phyloP scores from a whole-genome alignment of 2,113 vertebrate species.

The Siniperca knerii region DNA sequence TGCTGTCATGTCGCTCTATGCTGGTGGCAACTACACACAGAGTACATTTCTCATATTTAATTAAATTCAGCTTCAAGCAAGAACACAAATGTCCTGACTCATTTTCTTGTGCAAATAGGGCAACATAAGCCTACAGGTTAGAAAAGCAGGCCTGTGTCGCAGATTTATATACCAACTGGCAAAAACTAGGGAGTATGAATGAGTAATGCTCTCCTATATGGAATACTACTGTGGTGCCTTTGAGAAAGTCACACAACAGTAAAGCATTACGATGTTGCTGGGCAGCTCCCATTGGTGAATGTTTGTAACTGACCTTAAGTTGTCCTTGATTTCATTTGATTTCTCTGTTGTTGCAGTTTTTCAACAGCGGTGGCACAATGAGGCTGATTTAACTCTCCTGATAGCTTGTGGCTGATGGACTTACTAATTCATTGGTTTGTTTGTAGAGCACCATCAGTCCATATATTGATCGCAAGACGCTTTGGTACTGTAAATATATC shows the following conservation, averaged over 20 bases:
- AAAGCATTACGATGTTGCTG: conserved; percentile 9
- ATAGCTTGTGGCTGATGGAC: neutral
- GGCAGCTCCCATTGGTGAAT: neutral
- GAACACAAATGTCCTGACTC: conserved; percentile 41
- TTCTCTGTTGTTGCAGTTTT: conserved; percentile 23
- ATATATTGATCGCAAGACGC: conserved; percentile 14
- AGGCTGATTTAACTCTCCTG: neutral
- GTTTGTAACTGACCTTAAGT: conserved; percentile 49
- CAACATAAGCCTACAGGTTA: conserved; percentile 56
- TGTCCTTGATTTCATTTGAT: conserved; percentile 30
- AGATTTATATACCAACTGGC: conserved; percentile 41
- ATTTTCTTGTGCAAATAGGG: conserved; percentile 57
- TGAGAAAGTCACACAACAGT: conserved; percentile 52
- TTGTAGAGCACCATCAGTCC: neutral
- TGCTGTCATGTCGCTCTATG: neutral
- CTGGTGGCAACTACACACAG: conserved; percentile 5
- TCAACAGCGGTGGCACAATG: neutral
- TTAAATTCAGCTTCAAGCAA: conserved; percentile 36
- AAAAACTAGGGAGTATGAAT: conserved; percentile 46
- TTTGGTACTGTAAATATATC: neutral
- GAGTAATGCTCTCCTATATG: conserved; percentile 50
- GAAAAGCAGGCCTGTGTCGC: conserved; percentile 8
- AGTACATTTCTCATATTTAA: conserved; percentile 42
- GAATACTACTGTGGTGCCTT: conserved; percentile 42
- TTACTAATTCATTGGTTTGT: neutral